These are phyloP conservation scores for Acanthopagrus latus DNA, from an alignment of 2,797 vertebrate species.

Conservation along the genomic window DNA sequence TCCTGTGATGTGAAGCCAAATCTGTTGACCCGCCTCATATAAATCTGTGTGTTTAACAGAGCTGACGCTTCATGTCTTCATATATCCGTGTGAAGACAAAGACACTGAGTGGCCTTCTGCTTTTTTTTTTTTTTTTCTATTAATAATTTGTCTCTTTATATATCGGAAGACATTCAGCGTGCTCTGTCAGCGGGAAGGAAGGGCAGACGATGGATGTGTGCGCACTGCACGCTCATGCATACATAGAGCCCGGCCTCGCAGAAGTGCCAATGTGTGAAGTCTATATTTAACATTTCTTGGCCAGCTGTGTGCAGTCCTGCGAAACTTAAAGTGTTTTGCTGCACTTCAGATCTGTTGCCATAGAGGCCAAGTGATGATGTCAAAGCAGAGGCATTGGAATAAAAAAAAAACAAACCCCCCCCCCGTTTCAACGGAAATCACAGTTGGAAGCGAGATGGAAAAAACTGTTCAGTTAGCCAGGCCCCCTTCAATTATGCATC, in stretches of 20 bases:
- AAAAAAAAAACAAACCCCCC: slow-evolving; percentile 51
- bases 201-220: neutral
- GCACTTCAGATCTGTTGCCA: slow-evolving; percentile 77
- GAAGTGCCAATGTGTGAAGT: slow-evolving; percentile 55
- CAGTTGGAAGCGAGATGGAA: slow-evolving; percentile 64
- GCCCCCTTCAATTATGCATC: slow-evolving; percentile 44
- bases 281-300: slow-evolving; percentile 73
- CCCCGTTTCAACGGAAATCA: slow-evolving; percentile 64
- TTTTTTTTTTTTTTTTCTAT: slow-evolving; percentile 33
- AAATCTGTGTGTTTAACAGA: neutral
- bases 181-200: slow-evolving; percentile 20
- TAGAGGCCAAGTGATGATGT: slow-evolving; percentile 75
- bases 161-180: slow-evolving; percentile 26
- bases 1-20: neutral
- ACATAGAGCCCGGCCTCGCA: slow-evolving; percentile 16
- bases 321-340: slow-evolving; percentile 76
- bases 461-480: slow-evolving; percentile 66
- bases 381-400: slow-evolving; percentile 74
- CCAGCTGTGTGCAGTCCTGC: slow-evolving; percentile 70
- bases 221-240: slow-evolving; percentile 2
- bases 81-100: slow-evolving; percentile 19
- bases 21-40: neutral
- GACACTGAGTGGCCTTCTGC: slow-evolving; percentile 23
- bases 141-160: slow-evolving; percentile 42
- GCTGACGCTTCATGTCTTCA: slow-evolving; percentile 16